Evolutionary conservation across 1,140 invertebrate genomes (phyloP).

Genomic region (Sycobia sp.): DNA sequence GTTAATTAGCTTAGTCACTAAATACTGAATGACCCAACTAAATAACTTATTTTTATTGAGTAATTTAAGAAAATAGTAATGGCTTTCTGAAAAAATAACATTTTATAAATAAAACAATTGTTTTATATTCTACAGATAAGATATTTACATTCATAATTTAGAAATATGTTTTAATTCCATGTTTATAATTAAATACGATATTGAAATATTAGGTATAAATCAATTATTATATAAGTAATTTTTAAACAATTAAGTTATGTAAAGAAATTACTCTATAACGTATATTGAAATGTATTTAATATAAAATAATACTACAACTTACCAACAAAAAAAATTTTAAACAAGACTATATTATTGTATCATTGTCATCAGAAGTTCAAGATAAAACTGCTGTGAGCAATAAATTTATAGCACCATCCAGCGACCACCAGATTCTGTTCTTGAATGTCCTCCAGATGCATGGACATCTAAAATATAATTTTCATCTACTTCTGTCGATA

Average conservation of each 20-base stretch:
- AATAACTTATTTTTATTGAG: conserved; percentile 16
- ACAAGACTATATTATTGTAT: conserved; percentile 26
- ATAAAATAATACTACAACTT: neutral
- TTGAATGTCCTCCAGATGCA: neutral
- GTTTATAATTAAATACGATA: too few relatives aligned
- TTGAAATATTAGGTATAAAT: too few relatives aligned
- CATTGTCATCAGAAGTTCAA: conserved; percentile 12
- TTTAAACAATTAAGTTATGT: neutral
- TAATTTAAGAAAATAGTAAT: conserved; percentile 12
- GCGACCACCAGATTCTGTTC: neutral
- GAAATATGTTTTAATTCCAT: neutral
- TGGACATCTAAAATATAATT: conserved; percentile 35
- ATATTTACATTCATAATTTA: neutral
- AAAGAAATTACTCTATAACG: neutral
- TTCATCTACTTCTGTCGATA: conserved; percentile 46
- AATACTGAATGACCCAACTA: conserved; percentile 23
- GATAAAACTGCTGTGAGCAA: neutral
- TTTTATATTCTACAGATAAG: neutral
- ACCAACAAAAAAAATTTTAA: conserved; percentile 14
- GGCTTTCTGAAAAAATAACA: conserved; percentile 11
- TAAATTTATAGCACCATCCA: conserved; percentile 11
- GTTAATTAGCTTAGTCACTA: conserved; percentile 1
- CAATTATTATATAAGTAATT: too few relatives aligned
- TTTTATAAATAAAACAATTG: neutral
- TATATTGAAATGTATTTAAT: neutral